Evolutionary conservation across 2,113 vertebrate genomes (phyloP).

Genomic region (Boulengerochromis microlepis): DNA sequence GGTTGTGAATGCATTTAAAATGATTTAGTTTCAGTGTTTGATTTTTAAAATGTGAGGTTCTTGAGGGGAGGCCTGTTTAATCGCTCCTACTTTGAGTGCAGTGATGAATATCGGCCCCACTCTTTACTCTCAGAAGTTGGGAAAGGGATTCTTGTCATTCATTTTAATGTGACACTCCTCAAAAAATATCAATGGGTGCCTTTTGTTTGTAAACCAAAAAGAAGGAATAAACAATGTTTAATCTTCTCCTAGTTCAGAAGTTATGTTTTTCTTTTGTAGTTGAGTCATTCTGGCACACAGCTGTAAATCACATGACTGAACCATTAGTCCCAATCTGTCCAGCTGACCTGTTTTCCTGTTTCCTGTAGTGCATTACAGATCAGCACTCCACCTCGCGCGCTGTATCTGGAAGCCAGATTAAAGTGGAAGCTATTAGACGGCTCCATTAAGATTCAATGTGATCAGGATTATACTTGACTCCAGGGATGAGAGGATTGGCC

Average conservation of each 20-base stretch:
- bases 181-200: constrained; percentile 79
- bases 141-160: not conserved
- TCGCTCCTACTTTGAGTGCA: not conserved
- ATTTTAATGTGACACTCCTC: not conserved
- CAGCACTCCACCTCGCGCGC: not conserved
- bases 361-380: constrained; percentile 6
- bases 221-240: constrained; percentile 52
- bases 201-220: constrained; percentile 90
- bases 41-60: not conserved
- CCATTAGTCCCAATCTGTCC: not conserved
- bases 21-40: not conserved
- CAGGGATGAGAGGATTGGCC: not conserved
- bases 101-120: not conserved
- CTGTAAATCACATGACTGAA: not conserved
- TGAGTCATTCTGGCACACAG: not conserved
- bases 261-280: not conserved
- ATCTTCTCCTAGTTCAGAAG: not conserved
- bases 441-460: constrained; percentile 36
- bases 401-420: not conserved
- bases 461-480: constrained; percentile 3
- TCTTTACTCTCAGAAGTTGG: not conserved
- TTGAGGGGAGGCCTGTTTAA: not conserved
- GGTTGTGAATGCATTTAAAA: not conserved
- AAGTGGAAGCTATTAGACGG: not conserved
- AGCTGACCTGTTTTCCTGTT: constrained; percentile 35